Evolutionary conservation across 1,140 invertebrate species (phyloP).

Genomic region (Drosophila malerkotliana): DNA sequence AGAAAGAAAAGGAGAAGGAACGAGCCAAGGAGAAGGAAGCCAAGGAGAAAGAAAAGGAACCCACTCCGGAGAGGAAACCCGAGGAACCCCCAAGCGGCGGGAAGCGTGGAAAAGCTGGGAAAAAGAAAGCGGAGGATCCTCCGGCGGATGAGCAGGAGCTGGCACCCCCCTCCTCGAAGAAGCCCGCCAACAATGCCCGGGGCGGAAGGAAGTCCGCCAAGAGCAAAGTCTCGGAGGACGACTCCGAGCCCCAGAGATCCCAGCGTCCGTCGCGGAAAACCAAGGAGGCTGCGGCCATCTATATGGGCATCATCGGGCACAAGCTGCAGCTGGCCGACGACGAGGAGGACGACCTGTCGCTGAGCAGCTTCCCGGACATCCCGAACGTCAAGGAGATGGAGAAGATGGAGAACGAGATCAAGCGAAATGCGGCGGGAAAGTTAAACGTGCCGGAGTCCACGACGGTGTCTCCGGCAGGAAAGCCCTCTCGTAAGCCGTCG

Average conservation of each 20-base stretch:
- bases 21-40: conserved; percentile 1
- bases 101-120: conserved; percentile 43
- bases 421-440: conserved; percentile 84
- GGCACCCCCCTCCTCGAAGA: conserved; percentile 55
- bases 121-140: conserved; percentile 47
- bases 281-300: conserved; percentile 90
- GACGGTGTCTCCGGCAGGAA: conserved; percentile 22
- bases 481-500: conserved; percentile 41
- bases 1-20: background rate
- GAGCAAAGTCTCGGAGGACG: conserved; percentile 36
- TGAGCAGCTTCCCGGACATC: conserved; percentile 88
- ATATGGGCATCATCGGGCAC: conserved; percentile 90
- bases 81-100: conserved; percentile 26
- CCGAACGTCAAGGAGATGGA: conserved; percentile 87
- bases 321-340: conserved; percentile 87
- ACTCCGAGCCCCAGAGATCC: conserved; percentile 49
- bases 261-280: conserved; percentile 88
- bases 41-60: conserved; percentile 12
- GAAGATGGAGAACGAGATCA: conserved; percentile 87
- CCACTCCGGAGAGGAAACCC: conserved; percentile 15
- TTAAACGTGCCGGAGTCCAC: conserved; percentile 33
- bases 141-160: conserved; percentile 44
- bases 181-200: conserved; percentile 41
- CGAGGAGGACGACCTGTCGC: conserved; percentile 87
- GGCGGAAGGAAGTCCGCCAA: conserved; percentile 51